phyloP scores from a whole-genome alignment of 2,113 vertebrate genomes.

The Aviceda subcristata region DNA sequence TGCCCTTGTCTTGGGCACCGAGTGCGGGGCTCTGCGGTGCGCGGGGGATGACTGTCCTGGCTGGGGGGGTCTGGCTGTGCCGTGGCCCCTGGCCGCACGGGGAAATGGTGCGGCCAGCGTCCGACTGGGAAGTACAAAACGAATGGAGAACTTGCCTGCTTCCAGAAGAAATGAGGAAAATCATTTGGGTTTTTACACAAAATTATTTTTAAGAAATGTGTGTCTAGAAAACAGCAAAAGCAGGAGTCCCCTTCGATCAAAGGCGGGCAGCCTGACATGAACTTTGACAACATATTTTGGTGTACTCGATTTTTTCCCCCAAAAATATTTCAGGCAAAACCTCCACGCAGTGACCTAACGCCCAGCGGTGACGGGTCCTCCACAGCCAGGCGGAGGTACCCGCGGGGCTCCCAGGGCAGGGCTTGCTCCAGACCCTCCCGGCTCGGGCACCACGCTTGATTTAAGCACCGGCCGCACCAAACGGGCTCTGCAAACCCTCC shows the following conservation, averaged over 20 bases:
- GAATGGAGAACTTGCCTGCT: fast-evolving
- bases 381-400: background rate
- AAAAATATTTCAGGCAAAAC: background rate
- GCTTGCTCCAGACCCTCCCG: too few relatives aligned
- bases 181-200: background rate
- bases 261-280: fast-evolving
- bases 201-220: background rate
- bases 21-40: background rate
- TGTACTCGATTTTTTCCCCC: background rate
- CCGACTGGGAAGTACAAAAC: fast-evolving
- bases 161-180: background rate
- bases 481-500: background rate
- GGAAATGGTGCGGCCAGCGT: background rate
- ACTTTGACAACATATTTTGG: background rate
- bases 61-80: fast-evolving
- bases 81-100: fast-evolving
- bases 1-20: constrained; percentile 21
- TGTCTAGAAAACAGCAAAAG: background rate
- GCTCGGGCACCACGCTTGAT: too few relatives aligned
- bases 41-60: fast-evolving
- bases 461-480: background rate
- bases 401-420: background rate
- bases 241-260: background rate
- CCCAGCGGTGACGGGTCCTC: background rate
- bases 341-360: fast-evolving